Evolutionary conservation across 2,113 vertebrate genomes (phyloP).

Genomic region (Zosterops borbonicus): DNA sequence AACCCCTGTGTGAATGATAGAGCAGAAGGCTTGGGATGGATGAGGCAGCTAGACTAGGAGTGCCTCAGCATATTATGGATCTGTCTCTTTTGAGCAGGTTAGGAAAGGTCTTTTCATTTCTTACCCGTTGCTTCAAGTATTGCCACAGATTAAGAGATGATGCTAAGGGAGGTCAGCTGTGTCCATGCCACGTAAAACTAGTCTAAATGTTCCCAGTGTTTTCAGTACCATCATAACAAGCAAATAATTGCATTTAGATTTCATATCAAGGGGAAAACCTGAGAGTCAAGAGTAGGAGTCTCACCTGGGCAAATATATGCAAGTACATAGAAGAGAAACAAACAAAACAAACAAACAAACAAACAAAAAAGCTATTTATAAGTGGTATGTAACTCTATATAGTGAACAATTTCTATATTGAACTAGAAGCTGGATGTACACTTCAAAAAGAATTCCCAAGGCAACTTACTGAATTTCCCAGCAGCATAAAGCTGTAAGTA

Average conservation of each 20-base stretch:
- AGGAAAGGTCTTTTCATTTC: not conserved
- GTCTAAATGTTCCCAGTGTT: not conserved
- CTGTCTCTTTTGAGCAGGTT: not conserved
- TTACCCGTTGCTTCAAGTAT: not conserved
- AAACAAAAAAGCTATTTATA: not conserved
- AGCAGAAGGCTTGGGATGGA: not conserved
- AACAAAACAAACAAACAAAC: not conserved
- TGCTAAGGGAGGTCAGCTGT: not conserved
- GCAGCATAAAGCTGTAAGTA: not conserved
- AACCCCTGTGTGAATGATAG: not conserved
- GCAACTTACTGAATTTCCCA: not conserved
- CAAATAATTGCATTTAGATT: not conserved
- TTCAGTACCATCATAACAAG: not conserved
- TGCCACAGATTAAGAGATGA: not conserved
- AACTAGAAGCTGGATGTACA: not conserved
- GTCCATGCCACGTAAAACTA: not conserved
- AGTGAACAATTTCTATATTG: not conserved
- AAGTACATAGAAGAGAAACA: not conserved
- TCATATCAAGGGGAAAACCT: not conserved
- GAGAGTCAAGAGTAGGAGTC: not conserved
- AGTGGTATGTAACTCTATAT: not conserved
- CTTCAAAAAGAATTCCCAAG: not conserved
- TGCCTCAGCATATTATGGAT: not conserved
- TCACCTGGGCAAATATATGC: not conserved
- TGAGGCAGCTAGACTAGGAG: not conserved